Evolutionary conservation across 1,140 invertebrate genomes (phyloP), one percentile per base, ranked within the genome.

Genomic region (Tetramorium parvispinum): DNA sequence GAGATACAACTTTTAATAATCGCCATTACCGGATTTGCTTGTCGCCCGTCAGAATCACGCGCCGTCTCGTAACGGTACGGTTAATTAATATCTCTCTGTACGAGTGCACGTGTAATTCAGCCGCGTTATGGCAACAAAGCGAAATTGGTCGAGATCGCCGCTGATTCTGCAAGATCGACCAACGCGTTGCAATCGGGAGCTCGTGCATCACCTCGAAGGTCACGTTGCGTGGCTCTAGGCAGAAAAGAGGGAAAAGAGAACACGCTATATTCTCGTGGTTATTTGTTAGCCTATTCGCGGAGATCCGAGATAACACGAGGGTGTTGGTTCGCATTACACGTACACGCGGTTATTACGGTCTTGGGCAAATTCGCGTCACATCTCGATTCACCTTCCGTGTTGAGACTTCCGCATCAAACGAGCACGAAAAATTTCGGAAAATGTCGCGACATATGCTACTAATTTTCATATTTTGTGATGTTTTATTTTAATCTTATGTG

Each of bases 11-110:
- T 63, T 59, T 27, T 83, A 51, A 76, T 63, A 76, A 89, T 89
- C 85, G 27, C 5, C 24, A 55, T 16, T 53, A 40, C 16, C 63
- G 27, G 65, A n/a, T 85, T 82, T 51, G n/a, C 70, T 77, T 86
- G 85, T 89, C 87, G 88, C 51, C 66, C 27, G 83, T 61, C 85
- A 87, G 81, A 43, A 83, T 75, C 24, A 59, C 24, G 78, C 40
- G 61, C 24, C 21, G 53, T 32, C 55, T 59, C 57, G 51, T 89
- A 89, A 89, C 88, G 87, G 88, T 88, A 89, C 71, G 40, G 57
- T 18, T 89, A 89, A 89, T 89, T 89, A 87, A 85, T 82, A 86
- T 77, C 76, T 57, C n/a, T 66, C 76, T 53, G 18, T n/a, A 61
- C 46, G 51, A 57, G n/a, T 37, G 61, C 32, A 37, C 66, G n/a